Base-by-base conservation (phyloP, 2,797 vertebrate species). In the Scolopax rusticola region DNA sequence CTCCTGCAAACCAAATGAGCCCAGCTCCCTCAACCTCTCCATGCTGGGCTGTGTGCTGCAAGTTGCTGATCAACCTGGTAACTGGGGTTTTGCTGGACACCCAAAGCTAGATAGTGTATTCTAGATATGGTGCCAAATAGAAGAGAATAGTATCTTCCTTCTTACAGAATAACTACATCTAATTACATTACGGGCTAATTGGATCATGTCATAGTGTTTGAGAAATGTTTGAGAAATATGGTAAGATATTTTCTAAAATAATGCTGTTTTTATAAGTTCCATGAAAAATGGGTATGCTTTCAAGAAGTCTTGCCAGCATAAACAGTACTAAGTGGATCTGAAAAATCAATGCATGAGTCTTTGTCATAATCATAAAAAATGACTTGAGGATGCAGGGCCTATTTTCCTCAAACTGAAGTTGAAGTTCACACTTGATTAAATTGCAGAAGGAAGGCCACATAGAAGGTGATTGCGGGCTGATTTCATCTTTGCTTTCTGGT, bases 211-310 rank as follows among this genome's bases (percentile, higher is more conserved):
- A 71, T 8, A 23, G 80, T 45, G 43, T 65, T 93, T 84, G 68
- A 87, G 77, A 87, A 92, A 64, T 61, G 38, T 79, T 91, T 85
- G 69, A 93, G 75, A 85, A 86, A 94, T 61, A 78, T 1, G 13
- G 54, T 38, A 84, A 84, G 59, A 21, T 45, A 38, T 64, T 94
- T 84, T 96, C 36, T 87, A 67, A 84, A 93, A 79, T 48, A 61
- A 60, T 2, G 1, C 38, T 61, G 19, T 69, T 86, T 41, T 91
- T 81, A 51, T 1, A 84, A 88, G 24, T 73, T 76, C n/a, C 68
- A 40, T 24, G 63, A 36, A 87, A 95, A 75, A 36, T 13, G 28
- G 6, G 6, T 63, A 6, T 77, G 19, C 47, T 87, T 92, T 81
- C 76, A 77, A 38, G 56, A 48, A 77, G 11, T 56, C 76, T 68